phyloP scores from a whole-genome alignment of 2,113 vertebrate species.

The Hepsetus odoe region DNA sequence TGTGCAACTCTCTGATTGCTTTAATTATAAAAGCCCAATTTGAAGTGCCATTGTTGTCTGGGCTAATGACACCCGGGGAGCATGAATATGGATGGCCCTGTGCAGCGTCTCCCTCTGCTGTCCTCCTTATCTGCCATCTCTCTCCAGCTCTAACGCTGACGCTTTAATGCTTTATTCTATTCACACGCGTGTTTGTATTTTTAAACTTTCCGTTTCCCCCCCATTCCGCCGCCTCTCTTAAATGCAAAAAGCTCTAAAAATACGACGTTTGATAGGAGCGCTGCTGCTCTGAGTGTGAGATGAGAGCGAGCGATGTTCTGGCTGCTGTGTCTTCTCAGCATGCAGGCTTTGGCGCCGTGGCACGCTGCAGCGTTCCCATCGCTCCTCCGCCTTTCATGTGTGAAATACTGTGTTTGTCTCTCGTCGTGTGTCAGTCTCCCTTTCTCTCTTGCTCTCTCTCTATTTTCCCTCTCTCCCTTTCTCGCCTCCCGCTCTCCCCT shows the following conservation, averaged over 20 bases:
- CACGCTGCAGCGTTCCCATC: constrained; percentile 17
- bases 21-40: constrained; percentile 64
- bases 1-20: constrained; percentile 67
- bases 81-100: constrained; percentile 56
- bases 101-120: constrained; percentile 36
- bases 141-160: not conserved
- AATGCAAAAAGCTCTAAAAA: constrained; percentile 43
- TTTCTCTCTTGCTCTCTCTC: too few species aligned
- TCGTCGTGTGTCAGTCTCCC: constrained; percentile 29
- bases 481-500: too few species aligned
- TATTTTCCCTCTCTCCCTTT: too few species aligned
- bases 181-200: constrained; percentile 39
- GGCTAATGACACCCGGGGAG: constrained; percentile 48
- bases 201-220: constrained; percentile 37
- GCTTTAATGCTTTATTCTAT: constrained; percentile 23
- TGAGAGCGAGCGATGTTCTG: constrained; percentile 36
- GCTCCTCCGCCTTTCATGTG: constrained; percentile 42
- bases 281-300: constrained; percentile 37
- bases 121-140: constrained; percentile 53
- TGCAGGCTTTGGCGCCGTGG: constrained; percentile 32
- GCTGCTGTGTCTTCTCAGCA: constrained; percentile 24
- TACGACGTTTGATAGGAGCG: constrained; percentile 27
- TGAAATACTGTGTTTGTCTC: constrained; percentile 42
- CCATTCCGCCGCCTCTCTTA: constrained; percentile 6
- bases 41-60: constrained; percentile 61